A percentile compares a stretch with the other conserved stretches of the same genome.
phyloP scores from a whole-genome alignment of 1,140 invertebrate species.

The Drosophila subobscura region DNA sequence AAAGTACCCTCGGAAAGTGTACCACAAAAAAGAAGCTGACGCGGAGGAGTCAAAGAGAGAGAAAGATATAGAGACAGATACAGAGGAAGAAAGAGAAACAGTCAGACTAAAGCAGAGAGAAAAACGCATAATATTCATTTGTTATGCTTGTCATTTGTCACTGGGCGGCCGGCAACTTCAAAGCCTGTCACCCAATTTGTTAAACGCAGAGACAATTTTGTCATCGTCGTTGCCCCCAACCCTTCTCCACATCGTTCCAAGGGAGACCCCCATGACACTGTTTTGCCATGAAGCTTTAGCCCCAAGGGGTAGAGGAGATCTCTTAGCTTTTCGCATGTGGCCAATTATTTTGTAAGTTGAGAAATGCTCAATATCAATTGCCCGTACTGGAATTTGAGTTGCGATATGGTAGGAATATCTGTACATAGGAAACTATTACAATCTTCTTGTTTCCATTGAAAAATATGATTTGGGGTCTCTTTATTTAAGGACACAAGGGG shows the following conservation, averaged over 20 bases:
- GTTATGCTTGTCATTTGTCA: slow-evolving; percentile 83
- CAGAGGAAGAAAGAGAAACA: slow-evolving; percentile 8
- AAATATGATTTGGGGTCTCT: too few relatives aligned
- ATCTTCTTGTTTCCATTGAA: too few relatives aligned
- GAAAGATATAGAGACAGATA: slow-evolving; percentile 41
- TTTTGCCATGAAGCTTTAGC: slow-evolving; percentile 15
- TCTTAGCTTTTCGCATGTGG: slow-evolving; percentile 69
- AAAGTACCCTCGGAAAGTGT: too few relatives aligned
- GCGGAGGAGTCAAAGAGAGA: too few relatives aligned
- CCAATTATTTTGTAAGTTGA: slow-evolving; percentile 56
- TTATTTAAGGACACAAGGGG: too few relatives aligned
- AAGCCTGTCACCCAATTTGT: slow-evolving; percentile 79
- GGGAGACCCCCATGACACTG: slow-evolving; percentile 7
- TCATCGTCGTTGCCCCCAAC: slow-evolving; percentile 35
- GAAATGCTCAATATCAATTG: slow-evolving; percentile 3
- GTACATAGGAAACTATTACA: too few relatives aligned
- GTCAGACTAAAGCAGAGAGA: slow-evolving; percentile 12
- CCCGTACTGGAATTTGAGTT: slow-evolving; percentile 1
- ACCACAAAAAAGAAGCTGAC: slow-evolving; percentile 19
- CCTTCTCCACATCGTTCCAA: background rate
- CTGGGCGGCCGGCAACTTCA: slow-evolving; percentile 69
- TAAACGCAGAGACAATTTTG: slow-evolving; percentile 74
- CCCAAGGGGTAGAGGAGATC: slow-evolving; percentile 25
- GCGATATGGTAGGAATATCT: too few relatives aligned
- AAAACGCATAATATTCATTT: slow-evolving; percentile 76